These are phyloP conservation scores for Ptychoptera albimana DNA, from an alignment of 2,888 invertebrate species.

Conservation along the genomic window DNA sequence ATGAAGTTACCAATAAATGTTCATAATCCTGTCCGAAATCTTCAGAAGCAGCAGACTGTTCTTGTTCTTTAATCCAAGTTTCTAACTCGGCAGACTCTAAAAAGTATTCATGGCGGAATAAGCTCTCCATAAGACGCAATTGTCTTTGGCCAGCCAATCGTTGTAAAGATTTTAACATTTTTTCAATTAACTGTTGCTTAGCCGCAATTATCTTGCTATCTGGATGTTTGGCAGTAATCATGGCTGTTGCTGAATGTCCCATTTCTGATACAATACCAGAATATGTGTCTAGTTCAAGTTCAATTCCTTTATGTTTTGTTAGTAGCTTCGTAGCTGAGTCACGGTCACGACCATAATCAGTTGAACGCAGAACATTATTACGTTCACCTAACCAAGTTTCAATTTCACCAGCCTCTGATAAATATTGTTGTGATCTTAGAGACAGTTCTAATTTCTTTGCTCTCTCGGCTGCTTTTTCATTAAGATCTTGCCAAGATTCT, in stretches of 20 bases:
- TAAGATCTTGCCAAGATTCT: slow-evolving; percentile 57
- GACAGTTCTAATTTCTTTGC: slow-evolving; percentile 69
- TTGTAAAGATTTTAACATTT: slow-evolving; percentile 65
- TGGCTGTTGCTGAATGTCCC: slow-evolving; percentile 67
- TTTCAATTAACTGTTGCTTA: slow-evolving; percentile 58
- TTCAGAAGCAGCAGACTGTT: slow-evolving; percentile 74
- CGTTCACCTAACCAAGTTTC: slow-evolving; percentile 88
- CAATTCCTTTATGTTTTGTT: slow-evolving; percentile 89
- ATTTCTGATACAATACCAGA: slow-evolving; percentile 84
- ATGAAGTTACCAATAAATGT: slow-evolving; percentile 51
- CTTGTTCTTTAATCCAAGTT: slow-evolving; percentile 83
- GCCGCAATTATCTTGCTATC: slow-evolving; percentile 66
- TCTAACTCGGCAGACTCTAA: slow-evolving; percentile 80
- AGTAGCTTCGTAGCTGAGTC: slow-evolving; percentile 83
- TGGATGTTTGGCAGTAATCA: slow-evolving; percentile 68
- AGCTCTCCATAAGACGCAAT: slow-evolving; percentile 76
- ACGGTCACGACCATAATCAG: slow-evolving; percentile 77
- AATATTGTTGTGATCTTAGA: slow-evolving; percentile 78
- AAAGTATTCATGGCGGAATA: slow-evolving; percentile 82
- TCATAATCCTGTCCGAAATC: slow-evolving; percentile 93
- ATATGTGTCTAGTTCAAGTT: slow-evolving; percentile 81
- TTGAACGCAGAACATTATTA: slow-evolving; percentile 62
- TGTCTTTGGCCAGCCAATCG: slow-evolving; percentile 64
- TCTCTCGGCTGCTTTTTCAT: slow-evolving; percentile 51
- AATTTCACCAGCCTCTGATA: slow-evolving; percentile 80